Base-by-base conservation (phyloP, 30 jellyfish, hydroid and myxozoan genomes). In the Sanderia malayensis region DNA sequence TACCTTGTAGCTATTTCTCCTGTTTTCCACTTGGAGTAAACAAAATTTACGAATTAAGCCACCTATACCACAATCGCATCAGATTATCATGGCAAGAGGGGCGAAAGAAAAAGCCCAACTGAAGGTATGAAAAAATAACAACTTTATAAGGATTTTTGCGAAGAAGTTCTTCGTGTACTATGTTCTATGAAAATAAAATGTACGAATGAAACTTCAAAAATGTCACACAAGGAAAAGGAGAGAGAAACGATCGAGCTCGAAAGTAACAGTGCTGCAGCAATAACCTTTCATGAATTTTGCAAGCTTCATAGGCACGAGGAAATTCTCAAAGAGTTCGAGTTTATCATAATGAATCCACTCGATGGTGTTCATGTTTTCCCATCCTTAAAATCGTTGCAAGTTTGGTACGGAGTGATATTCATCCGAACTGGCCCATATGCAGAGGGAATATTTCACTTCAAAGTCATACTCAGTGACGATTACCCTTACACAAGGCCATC, bases 331-430 rank as follows among this genome's bases (percentile, higher is more conserved):
- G 98, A 90, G 41, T 75, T 82, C 21, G 68, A 76, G 24, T 53
- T 58, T 45, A 58, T 82, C 4, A 29, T 44, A 25, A 60, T 52
- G 31, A 71, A 90, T 44, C 83, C 53, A 28, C 79, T 83, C 19
- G 91, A 84, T 15, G 98, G 98, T 2, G 67, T 90, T 0, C 81
- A 90, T 57, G 96, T 90, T 23, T 65, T 83, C n/a, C 98, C 98
- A 18, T 90, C 98, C 22, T 21, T 77, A 33, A 83, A 82, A 57
- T 90, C 98, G 41, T 52, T 83, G 15, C 95, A 82, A 61, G 44
- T 90, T 3, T 90, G 98, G 98, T 74, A 83, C 44, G 98, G 98
- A 19, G 92, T 90, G 13, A 52, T 90, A 3, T 90, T 90, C 68
- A 81, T 90, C 2, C 73, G 81, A 18, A 46, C 64, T 2, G 98